Conservation (phyloP, 1,140 invertebrate genomes). For the Drosophila leontia region DNA sequence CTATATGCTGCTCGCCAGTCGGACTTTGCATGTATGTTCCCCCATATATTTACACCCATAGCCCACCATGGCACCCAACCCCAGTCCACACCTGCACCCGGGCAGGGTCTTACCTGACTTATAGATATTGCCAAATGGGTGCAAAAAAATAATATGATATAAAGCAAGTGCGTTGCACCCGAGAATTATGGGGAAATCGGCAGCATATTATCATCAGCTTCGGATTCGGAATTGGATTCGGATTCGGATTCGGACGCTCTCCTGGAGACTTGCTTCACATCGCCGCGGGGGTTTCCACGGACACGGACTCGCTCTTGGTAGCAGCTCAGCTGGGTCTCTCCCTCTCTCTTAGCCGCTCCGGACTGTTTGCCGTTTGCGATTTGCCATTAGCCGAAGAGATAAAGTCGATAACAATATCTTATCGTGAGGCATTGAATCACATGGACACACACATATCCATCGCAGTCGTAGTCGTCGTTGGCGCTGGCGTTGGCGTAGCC, state of each 20-base stretch:
- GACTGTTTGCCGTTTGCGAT: constrained; percentile 36
- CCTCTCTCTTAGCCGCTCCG: constrained; percentile 52
- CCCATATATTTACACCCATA: constrained; percentile 1
- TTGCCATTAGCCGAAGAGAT: constrained; percentile 59
- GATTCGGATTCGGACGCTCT: constrained; percentile 4
- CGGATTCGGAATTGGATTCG: not conserved
- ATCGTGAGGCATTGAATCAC: constrained; percentile 73
- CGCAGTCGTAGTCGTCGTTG: not conserved
- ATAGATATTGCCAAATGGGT: constrained; percentile 27
- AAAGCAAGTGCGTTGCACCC: constrained; percentile 20
- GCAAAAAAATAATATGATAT: constrained; percentile 14
- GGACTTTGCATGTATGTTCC: constrained; percentile 23
- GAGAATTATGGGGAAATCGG: constrained; percentile 2
- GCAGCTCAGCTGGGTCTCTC: constrained; percentile 32
- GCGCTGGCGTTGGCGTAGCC: too few species aligned
- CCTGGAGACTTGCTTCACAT: not conserved
- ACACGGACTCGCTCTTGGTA: constrained; percentile 1
- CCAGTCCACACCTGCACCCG: not conserved
- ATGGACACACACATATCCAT: constrained; percentile 18
- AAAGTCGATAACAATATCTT: constrained; percentile 78
- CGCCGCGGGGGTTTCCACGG: not conserved
- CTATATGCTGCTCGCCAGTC: constrained; percentile 5
- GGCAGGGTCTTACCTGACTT: constrained; percentile 13
- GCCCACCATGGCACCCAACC: not conserved
- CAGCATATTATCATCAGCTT: not conserved